phyloP scores from a whole-genome alignment of 2,888 invertebrate species.

The Tuta absoluta region DNA sequence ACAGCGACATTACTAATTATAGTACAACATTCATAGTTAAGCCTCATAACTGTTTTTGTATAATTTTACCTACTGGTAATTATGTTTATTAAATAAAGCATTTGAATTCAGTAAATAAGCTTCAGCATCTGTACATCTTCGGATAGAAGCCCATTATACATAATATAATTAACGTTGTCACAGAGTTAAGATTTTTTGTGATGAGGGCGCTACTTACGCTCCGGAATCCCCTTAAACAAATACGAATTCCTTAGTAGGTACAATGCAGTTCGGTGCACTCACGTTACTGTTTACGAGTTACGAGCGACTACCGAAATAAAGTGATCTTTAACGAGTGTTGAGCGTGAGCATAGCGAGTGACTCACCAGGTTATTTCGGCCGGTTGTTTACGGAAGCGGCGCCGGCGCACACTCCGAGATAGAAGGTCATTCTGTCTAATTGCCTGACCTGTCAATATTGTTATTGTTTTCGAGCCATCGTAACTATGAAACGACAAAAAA shows the following conservation, averaged over 20 bases:
- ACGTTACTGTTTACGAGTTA: neutral
- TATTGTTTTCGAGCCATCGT: neutral
- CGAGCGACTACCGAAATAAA: neutral
- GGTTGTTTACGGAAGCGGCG: conserved; percentile 7
- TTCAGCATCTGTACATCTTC: too few species aligned
- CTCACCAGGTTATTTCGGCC: neutral
- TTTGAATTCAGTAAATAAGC: too few species aligned
- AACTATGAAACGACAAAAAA: neutral
- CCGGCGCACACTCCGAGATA: neutral
- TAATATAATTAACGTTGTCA: too few species aligned
- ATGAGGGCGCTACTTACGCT: too few species aligned
- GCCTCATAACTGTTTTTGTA: too few species aligned
- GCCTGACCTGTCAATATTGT: conserved; percentile 1
- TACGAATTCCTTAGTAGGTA: neutral
- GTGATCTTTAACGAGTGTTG: conserved; percentile 2
- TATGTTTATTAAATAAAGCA: too few species aligned
- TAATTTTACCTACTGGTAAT: too few species aligned
- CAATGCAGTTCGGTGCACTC: conserved; percentile 9
- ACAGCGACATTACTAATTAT: too few species aligned
- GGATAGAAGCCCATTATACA: too few species aligned
- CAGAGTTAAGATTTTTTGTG: too few species aligned
- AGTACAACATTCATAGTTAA: too few species aligned
- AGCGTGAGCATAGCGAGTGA: neutral
- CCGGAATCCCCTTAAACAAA: too few species aligned
- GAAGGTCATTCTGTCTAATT: conserved; percentile 6